Evolutionary conservation across 2,113 vertebrate species (phyloP), one percentile per base, ranked within the genome.

Genomic region (Columbina picui): DNA sequence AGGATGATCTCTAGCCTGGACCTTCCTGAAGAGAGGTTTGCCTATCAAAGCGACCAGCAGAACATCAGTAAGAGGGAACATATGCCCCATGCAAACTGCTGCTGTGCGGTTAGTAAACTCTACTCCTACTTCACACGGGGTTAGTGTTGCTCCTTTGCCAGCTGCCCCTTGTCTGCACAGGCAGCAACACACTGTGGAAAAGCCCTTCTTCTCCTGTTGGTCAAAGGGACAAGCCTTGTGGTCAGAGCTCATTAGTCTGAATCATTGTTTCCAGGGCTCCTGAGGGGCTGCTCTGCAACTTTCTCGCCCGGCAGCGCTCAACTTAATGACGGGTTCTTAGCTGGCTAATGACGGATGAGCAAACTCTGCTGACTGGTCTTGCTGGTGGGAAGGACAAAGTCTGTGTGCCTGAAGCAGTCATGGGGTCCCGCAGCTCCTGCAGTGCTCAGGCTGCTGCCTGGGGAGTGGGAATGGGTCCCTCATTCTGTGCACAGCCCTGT

Each of bases 11-110:
- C 98, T 98, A 97, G 98, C 85, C 81, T 98, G 99, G 95, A 99
- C 98, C 95, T 99, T 99, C 97, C 99, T 98, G 98, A 98, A 98
- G 98, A 99, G 82, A 92, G 98, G 98, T 70, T 97, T 98, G 96
- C 98, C 99, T 99, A 96, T 94, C 77, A 71, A 96, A 98, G 96
- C 10, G 96, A 98, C 77, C 95, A 95, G 93, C 65, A 98, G 94
- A 96, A 96, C 92, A 61, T 98, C 87, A 98, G 85, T 87, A 84
- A 87, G 50, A 82, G 78, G 70, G 52, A 90, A 64, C 3, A n/a
- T 18, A 38, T 0, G 2, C 81, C 32, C 87, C 3, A 2, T 12
- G 45, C 50, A 59, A 39, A 49, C 65, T 11, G 25, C 64, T 10
- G 3, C 11, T 32, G 22, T 94, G 88, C 53, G 6, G 90, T 98